These are phyloP conservation scores for Chrysochloris asiatica DNA, from an alignment of 2,113 vertebrate species.

Conservation along the genomic window DNA sequence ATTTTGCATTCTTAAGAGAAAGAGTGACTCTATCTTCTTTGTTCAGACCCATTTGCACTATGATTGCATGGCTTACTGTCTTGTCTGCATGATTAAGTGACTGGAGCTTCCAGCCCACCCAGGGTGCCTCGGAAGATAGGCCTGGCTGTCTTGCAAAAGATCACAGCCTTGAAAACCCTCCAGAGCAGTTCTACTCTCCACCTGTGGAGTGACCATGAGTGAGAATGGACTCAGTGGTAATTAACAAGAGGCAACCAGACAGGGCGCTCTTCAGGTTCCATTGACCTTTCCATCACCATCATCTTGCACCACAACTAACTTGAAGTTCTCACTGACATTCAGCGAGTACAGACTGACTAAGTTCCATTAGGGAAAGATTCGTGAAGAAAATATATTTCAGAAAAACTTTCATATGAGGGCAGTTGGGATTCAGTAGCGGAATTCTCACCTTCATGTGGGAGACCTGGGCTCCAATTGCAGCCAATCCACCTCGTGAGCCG, in stretches of 20 bases:
- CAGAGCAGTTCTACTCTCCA: background rate
- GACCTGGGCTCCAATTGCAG: background rate
- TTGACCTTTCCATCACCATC: background rate
- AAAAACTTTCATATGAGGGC: background rate
- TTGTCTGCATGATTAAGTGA: background rate
- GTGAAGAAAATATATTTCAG: background rate
- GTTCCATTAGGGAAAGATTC: background rate
- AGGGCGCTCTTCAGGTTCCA: background rate
- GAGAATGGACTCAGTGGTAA: background rate
- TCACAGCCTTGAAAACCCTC: background rate
- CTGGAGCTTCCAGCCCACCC: background rate
- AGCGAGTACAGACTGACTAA: background rate
- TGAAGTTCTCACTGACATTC: background rate
- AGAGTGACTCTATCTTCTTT: background rate
- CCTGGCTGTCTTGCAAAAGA: background rate
- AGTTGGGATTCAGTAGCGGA: background rate
- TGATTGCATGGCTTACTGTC: background rate
- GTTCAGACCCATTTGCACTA: background rate
- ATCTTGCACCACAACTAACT: background rate
- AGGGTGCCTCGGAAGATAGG: background rate
- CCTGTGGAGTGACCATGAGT: background rate
- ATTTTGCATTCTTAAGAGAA: background rate
- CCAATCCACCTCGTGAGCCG: background rate
- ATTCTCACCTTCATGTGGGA: background rate
- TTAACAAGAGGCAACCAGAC: background rate